A percentile compares a stretch with the other conserved stretches of the same genome.
phyloP scores from a whole-genome alignment of 2,797 vertebrate genomes.

The Pangasius larnaudii region DNA sequence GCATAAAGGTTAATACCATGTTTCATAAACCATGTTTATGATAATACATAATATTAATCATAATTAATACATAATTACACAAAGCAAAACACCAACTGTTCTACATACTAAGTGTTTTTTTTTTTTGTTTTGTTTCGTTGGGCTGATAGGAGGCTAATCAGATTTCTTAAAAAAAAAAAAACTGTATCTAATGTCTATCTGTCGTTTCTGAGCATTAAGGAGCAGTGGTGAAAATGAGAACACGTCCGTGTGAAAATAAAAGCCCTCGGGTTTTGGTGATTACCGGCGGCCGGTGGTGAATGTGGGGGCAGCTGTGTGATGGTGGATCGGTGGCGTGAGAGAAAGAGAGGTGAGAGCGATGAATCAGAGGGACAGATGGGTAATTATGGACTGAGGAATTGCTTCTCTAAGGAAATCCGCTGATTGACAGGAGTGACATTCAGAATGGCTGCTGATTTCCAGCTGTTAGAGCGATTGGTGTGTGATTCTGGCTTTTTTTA shows the following conservation, averaged over 20 bases:
- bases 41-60: too few species aligned
- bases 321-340: not conserved
- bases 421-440: conserved; percentile 49
- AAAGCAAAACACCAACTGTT: not conserved
- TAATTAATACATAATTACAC: not conserved
- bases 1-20: not conserved
- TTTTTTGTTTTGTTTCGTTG: not conserved
- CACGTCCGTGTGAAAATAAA: not conserved
- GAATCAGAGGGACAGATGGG: conserved; percentile 39
- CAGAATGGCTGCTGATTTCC: conserved; percentile 33
- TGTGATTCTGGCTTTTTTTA: conserved; percentile 5
- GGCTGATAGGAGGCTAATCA: not conserved
- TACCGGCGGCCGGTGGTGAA: not conserved
- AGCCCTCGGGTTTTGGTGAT: not conserved
- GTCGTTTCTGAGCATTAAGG: not conserved
- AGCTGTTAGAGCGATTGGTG: conserved; percentile 24
- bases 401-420: conserved; percentile 26
- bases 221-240: not conserved
- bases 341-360: conserved; percentile 27
- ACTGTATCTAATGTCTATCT: too few species aligned
- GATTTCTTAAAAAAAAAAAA: not conserved
- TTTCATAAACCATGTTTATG: too few species aligned
- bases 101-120: not conserved
- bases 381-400: conserved; percentile 37
- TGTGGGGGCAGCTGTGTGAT: not conserved